Percentiles rank a stretch among this genome's conserved stretches.
Evolutionary conservation across 2,888 invertebrate species (phyloP).

Genomic region (Aleiodes alternator): DNA sequence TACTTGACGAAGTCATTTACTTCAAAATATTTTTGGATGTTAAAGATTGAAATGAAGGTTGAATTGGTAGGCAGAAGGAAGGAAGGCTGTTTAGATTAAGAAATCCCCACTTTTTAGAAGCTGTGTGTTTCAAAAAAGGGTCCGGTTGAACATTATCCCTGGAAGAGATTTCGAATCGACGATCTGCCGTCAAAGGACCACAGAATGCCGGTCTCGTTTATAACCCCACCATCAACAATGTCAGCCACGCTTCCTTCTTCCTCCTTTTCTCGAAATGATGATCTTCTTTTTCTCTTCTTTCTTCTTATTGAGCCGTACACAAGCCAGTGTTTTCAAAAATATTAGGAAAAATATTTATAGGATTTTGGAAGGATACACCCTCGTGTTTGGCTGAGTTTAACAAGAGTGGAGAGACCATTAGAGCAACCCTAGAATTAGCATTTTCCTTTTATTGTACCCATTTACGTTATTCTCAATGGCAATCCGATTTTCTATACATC

Average conservation of each 20-base stretch:
- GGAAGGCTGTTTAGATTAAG: not conserved
- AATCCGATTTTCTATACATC: slow-evolving; percentile 59
- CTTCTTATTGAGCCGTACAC: slow-evolving; percentile 33
- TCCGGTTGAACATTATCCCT: slow-evolving; percentile 14
- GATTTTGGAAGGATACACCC: slow-evolving; percentile 58
- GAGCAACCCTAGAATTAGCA: slow-evolving; percentile 40
- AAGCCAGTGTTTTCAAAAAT: slow-evolving; percentile 66
- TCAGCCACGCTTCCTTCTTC: slow-evolving; percentile 37
- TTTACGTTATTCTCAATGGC: slow-evolving; percentile 51
- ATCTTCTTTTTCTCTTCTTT: not conserved
- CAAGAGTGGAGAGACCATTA: slow-evolving; percentile 47
- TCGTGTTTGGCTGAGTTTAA: slow-evolving; percentile 39
- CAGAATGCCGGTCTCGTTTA: slow-evolving; percentile 43
- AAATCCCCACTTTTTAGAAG: not conserved
- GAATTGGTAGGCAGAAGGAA: too few relatives aligned
- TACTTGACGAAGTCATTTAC: slow-evolving; percentile 56
- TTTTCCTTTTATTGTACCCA: slow-evolving; percentile 25
- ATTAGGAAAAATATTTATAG: slow-evolving; percentile 72
- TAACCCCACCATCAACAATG: slow-evolving; percentile 40
- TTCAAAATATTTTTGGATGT: slow-evolving; percentile 47
- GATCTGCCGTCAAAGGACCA: slow-evolving; percentile 14
- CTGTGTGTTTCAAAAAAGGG: not conserved
- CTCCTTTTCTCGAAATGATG: not conserved
- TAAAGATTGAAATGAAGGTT: too few relatives aligned
- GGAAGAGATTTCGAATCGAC: not conserved